These are phyloP conservation scores for Discoglossus pictus DNA, from an alignment of 2,797 vertebrate genomes.

Conservation along the genomic window DNA sequence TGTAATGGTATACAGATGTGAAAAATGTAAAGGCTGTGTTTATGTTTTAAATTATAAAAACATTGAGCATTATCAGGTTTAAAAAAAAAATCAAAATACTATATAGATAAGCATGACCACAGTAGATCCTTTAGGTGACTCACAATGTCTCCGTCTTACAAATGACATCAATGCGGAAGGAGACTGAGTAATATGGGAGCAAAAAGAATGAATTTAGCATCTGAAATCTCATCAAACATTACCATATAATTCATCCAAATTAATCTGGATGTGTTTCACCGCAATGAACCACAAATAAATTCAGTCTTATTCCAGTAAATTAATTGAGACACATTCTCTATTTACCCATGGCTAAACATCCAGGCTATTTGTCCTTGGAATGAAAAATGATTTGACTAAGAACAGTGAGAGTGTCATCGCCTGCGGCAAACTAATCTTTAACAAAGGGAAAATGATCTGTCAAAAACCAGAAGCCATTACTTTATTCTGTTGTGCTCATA, in stretches of 20 bases:
- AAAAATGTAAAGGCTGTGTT: no score
- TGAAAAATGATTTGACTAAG: slow-evolving; percentile 37
- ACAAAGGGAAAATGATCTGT: slow-evolving; percentile 44
- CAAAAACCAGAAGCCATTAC: slow-evolving; percentile 33
- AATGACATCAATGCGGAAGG: no score
- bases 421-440: slow-evolving; percentile 35
- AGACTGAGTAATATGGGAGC: no score
- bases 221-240: no score
- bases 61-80: no score
- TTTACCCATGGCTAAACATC: slow-evolving; percentile 53
- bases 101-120: no score
- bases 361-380: slow-evolving; percentile 36
- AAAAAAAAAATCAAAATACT: no score
- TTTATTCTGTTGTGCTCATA: slow-evolving; percentile 3
- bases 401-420: slow-evolving; percentile 39
- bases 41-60: no score
- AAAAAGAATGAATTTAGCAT: no score
- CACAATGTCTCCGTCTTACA: slow-evolving; percentile 1
- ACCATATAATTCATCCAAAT: no score
- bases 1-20: no score
- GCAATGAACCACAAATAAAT: slow-evolving; percentile 60
- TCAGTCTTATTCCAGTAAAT: slow-evolving; percentile 61
- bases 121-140: slow-evolving; percentile 42
- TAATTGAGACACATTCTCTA: slow-evolving; percentile 53
- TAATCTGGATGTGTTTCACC: slow-evolving; percentile 24